Base-by-base conservation (phyloP, 1,140 invertebrate species). In the Neelides sp. region DNA sequence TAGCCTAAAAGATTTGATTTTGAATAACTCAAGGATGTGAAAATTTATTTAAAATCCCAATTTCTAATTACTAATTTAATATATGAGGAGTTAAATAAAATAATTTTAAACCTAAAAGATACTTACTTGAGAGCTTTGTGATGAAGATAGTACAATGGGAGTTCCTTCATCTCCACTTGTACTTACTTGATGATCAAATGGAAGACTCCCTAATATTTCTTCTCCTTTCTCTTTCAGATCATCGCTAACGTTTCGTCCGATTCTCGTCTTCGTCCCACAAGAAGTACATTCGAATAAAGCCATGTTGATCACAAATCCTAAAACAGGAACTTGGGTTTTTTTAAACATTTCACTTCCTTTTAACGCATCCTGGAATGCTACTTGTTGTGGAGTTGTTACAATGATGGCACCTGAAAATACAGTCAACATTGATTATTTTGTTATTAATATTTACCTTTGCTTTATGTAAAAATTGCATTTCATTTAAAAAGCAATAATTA, bases 291-390 rank as follows among this genome's bases (percentile, higher is more conserved):
- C 71, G 3, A 80, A 71, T 50, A 73, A 73, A 1, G 74, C 78
- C 88, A 93, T 93, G 66, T 92, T 93, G 63, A 89, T 78, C 1
- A 90, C 78, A 48, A 90, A 68, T 13, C 87, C 88, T 43, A 84
- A 71, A 34, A 91, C 73, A 1, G 85, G 85, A 43, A 91, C 75
- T 45, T 80, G 71, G 3, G 90, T 65, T 64, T 82, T 88, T 57
- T 78, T 71, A 61, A 84, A 85, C 83, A 90, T 88, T 54, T 76
- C 75, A 2, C 79, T 78, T 28, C 84, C 84, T 64, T 85, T 74
- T 53, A 77, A 72, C 0, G 85, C 82, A 28, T 92, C 86, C 62
- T 86, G 76, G 4, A 90, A 59, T 0, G 88, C 80, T 4, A 85
- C 79, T 45, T 75, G 76, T 66, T 92, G 87, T 0, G 88, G 86